Evolutionary conservation across 2,888 invertebrate species (phyloP).

Genomic region (Aromia moschata): DNA sequence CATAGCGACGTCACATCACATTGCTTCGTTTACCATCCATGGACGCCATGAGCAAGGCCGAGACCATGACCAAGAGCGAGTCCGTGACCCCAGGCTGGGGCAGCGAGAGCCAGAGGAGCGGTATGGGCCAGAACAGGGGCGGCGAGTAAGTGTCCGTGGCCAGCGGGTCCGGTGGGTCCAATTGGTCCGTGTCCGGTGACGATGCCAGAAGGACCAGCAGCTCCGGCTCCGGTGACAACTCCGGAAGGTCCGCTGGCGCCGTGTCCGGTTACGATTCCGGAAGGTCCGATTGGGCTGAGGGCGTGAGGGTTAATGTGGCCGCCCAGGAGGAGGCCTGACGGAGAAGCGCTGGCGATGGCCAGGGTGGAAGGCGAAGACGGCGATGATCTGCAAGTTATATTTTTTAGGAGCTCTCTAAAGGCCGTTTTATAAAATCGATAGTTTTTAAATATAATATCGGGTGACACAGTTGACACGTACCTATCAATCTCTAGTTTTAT

Average conservation of each 20-base stretch:
- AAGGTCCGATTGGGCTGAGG: conserved; percentile 30
- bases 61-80: background rate
- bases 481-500: too few species aligned
- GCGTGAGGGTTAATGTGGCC: conserved; percentile 27
- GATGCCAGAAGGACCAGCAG: conserved; percentile 34
- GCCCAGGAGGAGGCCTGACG: background rate
- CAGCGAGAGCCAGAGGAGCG: background rate
- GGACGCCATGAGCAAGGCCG: background rate
- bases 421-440: too few species aligned
- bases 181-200: conserved; percentile 38
- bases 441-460: too few species aligned
- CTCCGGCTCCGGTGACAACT: conserved; percentile 33
- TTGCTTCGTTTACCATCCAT: background rate
- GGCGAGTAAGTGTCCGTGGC: conserved; percentile 9
- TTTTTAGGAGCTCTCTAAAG: too few species aligned
- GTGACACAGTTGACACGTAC: too few species aligned
- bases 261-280: conserved; percentile 31
- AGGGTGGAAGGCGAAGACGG: conserved; percentile 3
- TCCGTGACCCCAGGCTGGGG: conserved; percentile 1
- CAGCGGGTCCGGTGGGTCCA: conserved; percentile 37
- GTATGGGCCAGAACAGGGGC: background rate
- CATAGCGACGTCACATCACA: too few species aligned
- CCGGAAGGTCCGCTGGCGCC: conserved; percentile 36
- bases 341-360: background rate
- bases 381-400: too few species aligned